Evolutionary conservation across 2,888 invertebrate species (phyloP), one percentile per base, ranked within the genome.

Genomic region (Nemurella pictetii): DNA sequence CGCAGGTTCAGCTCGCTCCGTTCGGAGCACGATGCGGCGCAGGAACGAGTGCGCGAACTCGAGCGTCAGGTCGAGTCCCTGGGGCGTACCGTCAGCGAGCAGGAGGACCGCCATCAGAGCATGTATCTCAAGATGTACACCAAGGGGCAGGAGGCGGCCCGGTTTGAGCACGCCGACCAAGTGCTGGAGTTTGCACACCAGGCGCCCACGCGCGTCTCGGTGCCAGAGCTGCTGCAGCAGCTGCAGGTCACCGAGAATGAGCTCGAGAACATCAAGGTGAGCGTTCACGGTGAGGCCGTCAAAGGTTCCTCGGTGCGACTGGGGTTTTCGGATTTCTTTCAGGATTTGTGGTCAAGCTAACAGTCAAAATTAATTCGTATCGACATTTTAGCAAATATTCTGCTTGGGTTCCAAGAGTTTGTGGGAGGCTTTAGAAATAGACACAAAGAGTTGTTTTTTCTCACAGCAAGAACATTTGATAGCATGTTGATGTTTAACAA

Each of bases 201-300:
- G 87, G 92, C 93, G 88, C 92, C 94, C 85, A 93, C 92, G 88
- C 93, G 95, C 89, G 94, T 95, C 87, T 95, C 96, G 81, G 95
- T 96, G 87, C 95, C 96, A 88, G 96, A 96, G 90, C 92, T 97
- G 88, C 92, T 96, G 88, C 94, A 95, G 89, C 96, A 96, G 90
- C 91, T 97, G 89, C 95, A 96, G 91, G 94, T 95, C 87, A 96
- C 96, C 32, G 96, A 96, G 91, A 95, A 94, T 74, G 96, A 97
- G 92, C 93, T 97, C 90, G 96, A 96, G 90, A 96, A 96, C 91
- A 94, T 97, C 89, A 95, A 96, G 94, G 96, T 96, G 92, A 93
- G 93, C 90, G 9, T 20, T 27, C 74, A 73, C 32, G n/a, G n/a
- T 83, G 28, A 77, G n/a, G n/a, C n/a, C n/a, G n/a, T n/a, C n/a